Percentiles rank a stretch among this genome's conserved stretches.
These are phyloP conservation scores for Gallinago media DNA, from an alignment of 2,113 vertebrate species.

Conservation along the genomic window DNA sequence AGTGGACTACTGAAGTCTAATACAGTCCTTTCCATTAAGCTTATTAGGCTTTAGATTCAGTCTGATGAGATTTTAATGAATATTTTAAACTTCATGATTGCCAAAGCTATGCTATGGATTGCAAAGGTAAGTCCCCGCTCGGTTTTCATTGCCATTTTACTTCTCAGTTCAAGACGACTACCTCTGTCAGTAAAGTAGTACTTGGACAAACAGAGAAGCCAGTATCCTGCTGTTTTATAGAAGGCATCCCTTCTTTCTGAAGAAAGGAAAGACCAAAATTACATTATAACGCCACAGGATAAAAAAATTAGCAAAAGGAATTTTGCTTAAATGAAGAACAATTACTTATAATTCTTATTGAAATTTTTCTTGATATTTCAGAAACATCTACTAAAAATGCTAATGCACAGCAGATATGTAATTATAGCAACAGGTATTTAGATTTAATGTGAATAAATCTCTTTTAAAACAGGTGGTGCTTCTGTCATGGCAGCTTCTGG, in stretches of 20 bases:
- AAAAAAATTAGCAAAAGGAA: not conserved
- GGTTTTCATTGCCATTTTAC: not conserved
- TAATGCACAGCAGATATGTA: not conserved
- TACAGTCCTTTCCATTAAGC: not conserved
- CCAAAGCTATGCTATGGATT: not conserved
- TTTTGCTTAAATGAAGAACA: not conserved
- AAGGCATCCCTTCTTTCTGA: not conserved
- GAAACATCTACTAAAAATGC: not conserved
- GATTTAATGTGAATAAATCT: not conserved
- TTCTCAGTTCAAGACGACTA: not conserved
- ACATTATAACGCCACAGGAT: not conserved
- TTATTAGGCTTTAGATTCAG: not conserved
- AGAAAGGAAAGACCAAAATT: not conserved
- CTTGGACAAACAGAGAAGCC: not conserved
- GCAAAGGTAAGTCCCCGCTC: not conserved
- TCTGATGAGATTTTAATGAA: not conserved
- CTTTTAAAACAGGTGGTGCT: slow-evolving; percentile 55
- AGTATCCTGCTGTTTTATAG: not conserved
- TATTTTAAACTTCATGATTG: not conserved
- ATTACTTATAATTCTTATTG: not conserved
- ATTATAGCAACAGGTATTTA: not conserved
- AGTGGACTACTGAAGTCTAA: not conserved
- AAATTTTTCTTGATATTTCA: not conserved
- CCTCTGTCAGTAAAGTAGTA: not conserved
- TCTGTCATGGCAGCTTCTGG: slow-evolving; percentile 62